A percentile compares a stretch with the other conserved stretches of the same genome.
Conservation (phyloP, 2,113 vertebrate genomes). For the Pongo pygmaeus region DNA sequence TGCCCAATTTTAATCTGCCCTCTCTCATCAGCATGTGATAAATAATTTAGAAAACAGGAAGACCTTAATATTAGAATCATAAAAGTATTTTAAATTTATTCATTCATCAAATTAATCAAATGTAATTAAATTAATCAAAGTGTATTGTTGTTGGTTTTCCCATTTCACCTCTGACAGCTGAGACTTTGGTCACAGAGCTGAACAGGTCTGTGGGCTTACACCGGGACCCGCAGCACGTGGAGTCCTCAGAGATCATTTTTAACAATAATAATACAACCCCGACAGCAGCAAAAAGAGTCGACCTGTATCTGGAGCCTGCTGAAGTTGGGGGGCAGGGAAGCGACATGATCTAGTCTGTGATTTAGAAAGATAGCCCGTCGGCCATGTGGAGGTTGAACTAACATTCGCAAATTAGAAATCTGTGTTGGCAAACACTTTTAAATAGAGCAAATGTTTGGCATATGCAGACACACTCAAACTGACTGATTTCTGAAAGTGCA, state of each 20-base stretch:
- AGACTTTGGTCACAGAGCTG: background rate
- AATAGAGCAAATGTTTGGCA: background rate
- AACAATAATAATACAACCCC: accelerated
- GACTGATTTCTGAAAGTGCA: background rate
- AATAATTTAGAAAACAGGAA: background rate
- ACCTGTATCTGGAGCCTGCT: background rate
- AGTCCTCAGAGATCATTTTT: background rate
- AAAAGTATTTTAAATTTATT: background rate
- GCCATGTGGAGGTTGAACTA: background rate
- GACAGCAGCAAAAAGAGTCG: no score
- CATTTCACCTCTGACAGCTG: background rate
- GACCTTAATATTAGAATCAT: background rate
- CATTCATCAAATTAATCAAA: background rate
- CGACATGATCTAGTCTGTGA: accelerated
- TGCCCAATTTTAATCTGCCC: background rate
- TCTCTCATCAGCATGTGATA: background rate
- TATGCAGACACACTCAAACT: accelerated
- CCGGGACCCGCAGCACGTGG: accelerated
- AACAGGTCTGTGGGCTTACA: background rate
- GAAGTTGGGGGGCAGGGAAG: background rate
- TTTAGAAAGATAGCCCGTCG: background rate
- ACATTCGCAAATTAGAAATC: background rate
- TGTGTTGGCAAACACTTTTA: background rate
- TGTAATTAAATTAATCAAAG: background rate
- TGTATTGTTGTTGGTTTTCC: background rate